These are phyloP conservation scores for Limenitis camilla DNA, from an alignment of 2,888 invertebrate species.

Conservation along the genomic window DNA sequence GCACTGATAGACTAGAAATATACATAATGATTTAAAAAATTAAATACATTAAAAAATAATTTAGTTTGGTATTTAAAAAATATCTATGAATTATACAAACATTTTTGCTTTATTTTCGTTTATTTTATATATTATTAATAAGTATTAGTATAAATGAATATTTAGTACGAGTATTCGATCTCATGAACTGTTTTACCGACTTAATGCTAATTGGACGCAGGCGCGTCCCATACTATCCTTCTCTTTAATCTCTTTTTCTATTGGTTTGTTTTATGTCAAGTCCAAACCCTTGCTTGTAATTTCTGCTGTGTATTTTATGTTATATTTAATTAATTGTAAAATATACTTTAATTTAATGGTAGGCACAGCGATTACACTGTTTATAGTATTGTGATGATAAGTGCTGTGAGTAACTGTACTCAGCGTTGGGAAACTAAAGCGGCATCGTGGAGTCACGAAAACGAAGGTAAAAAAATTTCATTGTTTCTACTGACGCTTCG, in stretches of 20 bases:
- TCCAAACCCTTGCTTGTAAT: constrained; percentile 59
- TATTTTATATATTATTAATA: neutral
- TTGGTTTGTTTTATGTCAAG: constrained; percentile 73
- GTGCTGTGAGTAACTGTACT: constrained; percentile 73
- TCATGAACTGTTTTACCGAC: constrained; percentile 52
- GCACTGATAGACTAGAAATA: neutral
- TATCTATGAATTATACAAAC: neutral
- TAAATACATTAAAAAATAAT: neutral
- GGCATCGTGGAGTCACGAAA: constrained; percentile 77
- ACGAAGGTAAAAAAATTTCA: constrained; percentile 72
- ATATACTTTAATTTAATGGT: constrained; percentile 56
- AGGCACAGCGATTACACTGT: constrained; percentile 49
- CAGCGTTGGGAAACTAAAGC: constrained; percentile 71
- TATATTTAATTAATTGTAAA: constrained; percentile 40
- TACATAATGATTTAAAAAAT: neutral
- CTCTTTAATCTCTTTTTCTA: constrained; percentile 63
- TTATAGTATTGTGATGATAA: constrained; percentile 72
- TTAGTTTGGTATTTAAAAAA: neutral
- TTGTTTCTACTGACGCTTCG: constrained; percentile 55
- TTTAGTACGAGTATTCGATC: constrained; percentile 17
- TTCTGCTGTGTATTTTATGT: constrained; percentile 63
- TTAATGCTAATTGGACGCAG: constrained; percentile 49
- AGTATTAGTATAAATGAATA: neutral
- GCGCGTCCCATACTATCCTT: constrained; percentile 58
- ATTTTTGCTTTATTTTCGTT: too few relatives aligned